Evolutionary conservation across 2,888 invertebrate genomes (phyloP), one percentile per base, ranked within the genome.

Genomic region (Microplitis deprimator): DNA sequence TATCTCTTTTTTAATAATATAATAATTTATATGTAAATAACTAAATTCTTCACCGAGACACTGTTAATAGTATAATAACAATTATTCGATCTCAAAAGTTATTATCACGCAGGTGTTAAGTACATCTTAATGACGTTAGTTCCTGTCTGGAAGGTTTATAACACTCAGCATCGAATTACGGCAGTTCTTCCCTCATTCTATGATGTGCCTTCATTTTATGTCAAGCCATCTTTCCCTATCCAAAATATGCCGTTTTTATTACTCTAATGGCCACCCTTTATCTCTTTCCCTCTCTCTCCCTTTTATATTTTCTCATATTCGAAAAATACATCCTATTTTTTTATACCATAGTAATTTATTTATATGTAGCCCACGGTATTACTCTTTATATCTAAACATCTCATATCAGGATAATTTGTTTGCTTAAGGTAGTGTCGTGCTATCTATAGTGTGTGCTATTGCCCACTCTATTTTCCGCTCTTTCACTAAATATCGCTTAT

Each of bases 71-170:
- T 61, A 16, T 59, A 6, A 40, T 20, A 29, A 50, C 64, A 65
- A 73, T 65, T 64, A 20, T 20, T 16, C 6, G 38, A 71, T 39
- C 62, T 65, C 20, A 40, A 65, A 29, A 73, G 71, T 73, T 38
- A 39, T 73, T 73, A 50, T 65, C 82, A 80, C 81, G 82, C 78
- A 81, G 82, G 82, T 82, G 83, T 83, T 86, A 86, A 87, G 83
- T 85, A 84, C 82, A 80, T 80, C 82, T 83, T 87, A 87, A 87
- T 81, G 81, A 83, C 80, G 82, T 87, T 87, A 87, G 82, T 81
- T 82, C 81, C 83, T 85, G 87, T 87, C 86, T 87, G 85, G 84
- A 82, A 83, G 87, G 85, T 85, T 86, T 84, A 83, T 84, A 85
- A 87, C 85, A 86, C 84, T 84, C 83, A 83, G 81, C 83, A 83